phyloP scores from a whole-genome alignment of 2,113 vertebrate species.

The Ailuropoda melanoleuca region DNA sequence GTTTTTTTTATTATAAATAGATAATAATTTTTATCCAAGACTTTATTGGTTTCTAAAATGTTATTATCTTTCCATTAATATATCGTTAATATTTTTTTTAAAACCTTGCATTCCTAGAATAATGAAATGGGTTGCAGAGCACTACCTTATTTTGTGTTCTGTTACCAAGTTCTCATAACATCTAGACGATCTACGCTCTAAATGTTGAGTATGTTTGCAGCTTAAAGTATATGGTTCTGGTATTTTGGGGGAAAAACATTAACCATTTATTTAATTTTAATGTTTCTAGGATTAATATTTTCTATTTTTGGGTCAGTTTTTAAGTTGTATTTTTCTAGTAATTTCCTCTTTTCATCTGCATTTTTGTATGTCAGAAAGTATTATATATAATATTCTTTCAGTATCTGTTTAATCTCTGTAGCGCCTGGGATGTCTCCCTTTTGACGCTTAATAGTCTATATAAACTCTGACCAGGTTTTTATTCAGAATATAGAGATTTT shows the following conservation, averaged over 20 bases:
- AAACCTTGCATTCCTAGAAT: not conserved
- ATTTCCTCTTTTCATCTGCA: not conserved
- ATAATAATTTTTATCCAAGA: not conserved
- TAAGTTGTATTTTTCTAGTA: not conserved
- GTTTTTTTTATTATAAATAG: not conserved
- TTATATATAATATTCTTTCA: not conserved
- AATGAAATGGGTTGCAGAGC: not conserved
- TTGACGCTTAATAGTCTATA: not conserved
- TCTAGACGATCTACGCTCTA: not conserved
- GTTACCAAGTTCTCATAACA: not conserved
- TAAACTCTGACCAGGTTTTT: not conserved
- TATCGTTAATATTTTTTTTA: not conserved
- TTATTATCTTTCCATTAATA: not conserved
- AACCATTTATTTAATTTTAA: not conserved
- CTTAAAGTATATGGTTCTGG: not conserved
- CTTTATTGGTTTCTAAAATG: not conserved
- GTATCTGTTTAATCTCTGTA: not conserved
- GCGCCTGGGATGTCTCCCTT: not conserved
- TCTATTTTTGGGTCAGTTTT: not conserved
- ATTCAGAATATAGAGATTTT: not conserved
- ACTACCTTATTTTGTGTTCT: not conserved
- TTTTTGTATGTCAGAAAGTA: not conserved
- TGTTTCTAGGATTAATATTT: not conserved
- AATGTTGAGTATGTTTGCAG: not conserved
- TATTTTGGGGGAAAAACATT: not conserved